Evolutionary conservation across 2,113 vertebrate species (phyloP).

Genomic region (Fregetta grallaria): DNA sequence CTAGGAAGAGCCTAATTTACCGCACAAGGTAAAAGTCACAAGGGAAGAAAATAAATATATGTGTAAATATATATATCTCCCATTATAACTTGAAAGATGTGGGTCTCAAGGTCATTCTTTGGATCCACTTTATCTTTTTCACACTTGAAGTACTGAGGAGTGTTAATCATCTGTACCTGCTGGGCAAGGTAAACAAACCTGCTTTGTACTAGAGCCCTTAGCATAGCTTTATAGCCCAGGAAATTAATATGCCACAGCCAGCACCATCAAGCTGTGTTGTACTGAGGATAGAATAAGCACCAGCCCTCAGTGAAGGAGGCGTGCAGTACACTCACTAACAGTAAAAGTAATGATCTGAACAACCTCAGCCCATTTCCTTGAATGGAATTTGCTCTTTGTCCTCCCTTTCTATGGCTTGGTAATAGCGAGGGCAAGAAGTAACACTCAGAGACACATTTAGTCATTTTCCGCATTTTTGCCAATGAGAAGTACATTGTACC

Average conservation of each 20-base stretch:
- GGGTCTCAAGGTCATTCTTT: neutral
- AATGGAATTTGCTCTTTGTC: neutral
- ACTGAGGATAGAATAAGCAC: neutral
- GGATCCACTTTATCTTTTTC: neutral
- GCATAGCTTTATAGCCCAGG: neutral
- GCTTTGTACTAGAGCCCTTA: neutral
- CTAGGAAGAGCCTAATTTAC: neutral
- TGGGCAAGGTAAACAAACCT: neutral
- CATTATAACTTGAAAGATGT: neutral
- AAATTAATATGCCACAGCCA: neutral
- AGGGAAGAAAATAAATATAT: neutral
- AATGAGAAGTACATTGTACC: neutral
- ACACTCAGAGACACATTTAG: neutral
- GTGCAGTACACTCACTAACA: neutral
- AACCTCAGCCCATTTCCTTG: neutral
- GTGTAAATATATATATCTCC: no score
- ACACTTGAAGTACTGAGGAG: neutral
- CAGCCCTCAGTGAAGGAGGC: neutral
- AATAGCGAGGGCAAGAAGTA: neutral
- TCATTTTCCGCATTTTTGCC: neutral
- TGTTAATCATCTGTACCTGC: neutral
- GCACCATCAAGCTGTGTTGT: neutral
- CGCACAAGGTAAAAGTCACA: neutral
- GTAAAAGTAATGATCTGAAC: neutral
- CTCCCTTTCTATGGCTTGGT: neutral